phyloP scores from a whole-genome alignment of 2,113 vertebrate species.

The Pelvicachromis taeniatus region DNA sequence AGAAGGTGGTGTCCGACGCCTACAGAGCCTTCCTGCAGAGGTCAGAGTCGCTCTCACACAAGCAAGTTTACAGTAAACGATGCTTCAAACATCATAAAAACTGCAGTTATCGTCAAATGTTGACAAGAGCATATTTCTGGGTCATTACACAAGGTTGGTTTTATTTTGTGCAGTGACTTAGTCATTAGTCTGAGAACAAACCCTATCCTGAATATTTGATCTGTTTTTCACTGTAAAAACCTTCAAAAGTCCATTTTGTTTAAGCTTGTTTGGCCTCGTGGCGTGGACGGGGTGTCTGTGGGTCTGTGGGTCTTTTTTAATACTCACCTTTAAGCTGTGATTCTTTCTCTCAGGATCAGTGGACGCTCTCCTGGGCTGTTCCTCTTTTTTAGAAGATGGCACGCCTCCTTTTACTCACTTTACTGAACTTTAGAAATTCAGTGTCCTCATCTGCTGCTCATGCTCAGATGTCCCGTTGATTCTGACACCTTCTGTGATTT shows the following conservation, averaged over 20 bases:
- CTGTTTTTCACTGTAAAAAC: not conserved
- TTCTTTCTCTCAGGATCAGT: not conserved
- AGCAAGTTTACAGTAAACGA: not conserved
- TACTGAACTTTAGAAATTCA: not conserved
- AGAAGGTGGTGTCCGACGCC: constrained; percentile 83
- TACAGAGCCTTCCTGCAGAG: constrained; percentile 86
- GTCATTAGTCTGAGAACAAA: too few relatives aligned
- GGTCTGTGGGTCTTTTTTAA: fast-evolving
- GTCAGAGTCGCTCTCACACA: constrained; percentile 59
- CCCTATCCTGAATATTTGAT: not conserved
- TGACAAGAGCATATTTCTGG: not conserved
- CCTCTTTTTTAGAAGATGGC: not conserved
- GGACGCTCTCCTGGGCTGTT: not conserved
- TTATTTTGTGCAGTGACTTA: not conserved
- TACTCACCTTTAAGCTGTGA: not conserved
- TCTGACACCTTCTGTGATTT: not conserved
- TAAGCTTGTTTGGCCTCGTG: fast-evolving
- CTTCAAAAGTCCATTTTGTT: fast-evolving
- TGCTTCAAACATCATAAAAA: too few relatives aligned
- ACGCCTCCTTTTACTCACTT: fast-evolving
- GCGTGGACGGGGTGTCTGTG: not conserved
- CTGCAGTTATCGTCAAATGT: not conserved
- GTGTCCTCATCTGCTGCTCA: not conserved
- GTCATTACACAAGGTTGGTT: not conserved
- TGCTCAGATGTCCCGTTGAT: not conserved